A percentile compares a stretch with the other conserved stretches of the same genome.
These are phyloP conservation scores for Lanius ludovicianus DNA, from an alignment of 2,113 vertebrate species.

Conservation along the genomic window DNA sequence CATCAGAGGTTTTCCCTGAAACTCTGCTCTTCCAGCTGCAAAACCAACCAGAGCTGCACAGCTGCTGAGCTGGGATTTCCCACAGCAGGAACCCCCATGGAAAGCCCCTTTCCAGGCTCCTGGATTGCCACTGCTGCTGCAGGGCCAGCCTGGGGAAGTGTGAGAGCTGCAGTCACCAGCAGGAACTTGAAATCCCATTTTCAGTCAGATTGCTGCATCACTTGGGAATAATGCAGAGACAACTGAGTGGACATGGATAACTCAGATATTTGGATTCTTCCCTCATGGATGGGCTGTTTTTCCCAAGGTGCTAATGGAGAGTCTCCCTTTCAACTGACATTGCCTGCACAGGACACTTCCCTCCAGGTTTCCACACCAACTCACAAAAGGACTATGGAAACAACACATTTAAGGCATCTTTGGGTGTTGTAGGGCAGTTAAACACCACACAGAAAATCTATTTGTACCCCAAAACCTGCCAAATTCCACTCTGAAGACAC, in stretches of 20 bases:
- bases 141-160: fast-evolving
- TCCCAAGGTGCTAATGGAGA: fast-evolving
- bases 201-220: fast-evolving
- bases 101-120: not conserved
- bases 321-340: not conserved
- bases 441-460: not conserved
- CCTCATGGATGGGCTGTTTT: not conserved
- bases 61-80: not conserved
- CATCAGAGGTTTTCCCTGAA: not conserved
- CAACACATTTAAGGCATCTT: not conserved
- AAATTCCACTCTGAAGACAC: fast-evolving
- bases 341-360: not conserved
- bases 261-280: not conserved
- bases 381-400: fast-evolving
- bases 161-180: fast-evolving
- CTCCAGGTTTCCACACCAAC: not conserved
- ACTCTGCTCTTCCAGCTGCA: not conserved
- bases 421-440: too few relatives aligned
- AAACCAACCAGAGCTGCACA: not conserved
- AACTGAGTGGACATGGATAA: not conserved
- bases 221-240: fast-evolving
- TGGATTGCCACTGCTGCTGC: not conserved
- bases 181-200: not conserved
- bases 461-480: not conserved
- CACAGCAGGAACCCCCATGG: not conserved